A percentile compares a stretch with the other conserved stretches of the same genome.
Conservation (phyloP, 2,888 invertebrate genomes). For the Platynereis dumerilii region DNA sequence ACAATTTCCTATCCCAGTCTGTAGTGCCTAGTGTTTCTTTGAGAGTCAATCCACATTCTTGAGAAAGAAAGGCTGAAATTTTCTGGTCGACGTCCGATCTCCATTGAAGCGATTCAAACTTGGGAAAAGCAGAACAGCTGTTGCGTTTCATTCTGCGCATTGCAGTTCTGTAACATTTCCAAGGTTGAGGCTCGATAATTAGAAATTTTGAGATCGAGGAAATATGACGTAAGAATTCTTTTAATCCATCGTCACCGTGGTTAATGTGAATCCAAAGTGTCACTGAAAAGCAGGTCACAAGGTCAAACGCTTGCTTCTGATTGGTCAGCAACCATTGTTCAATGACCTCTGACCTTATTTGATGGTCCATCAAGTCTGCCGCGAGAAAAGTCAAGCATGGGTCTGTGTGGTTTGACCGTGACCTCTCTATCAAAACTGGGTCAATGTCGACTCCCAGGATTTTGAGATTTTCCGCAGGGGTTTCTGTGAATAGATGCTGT, state of each 20-base stretch:
- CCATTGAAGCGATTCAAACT: slow-evolving; percentile 70
- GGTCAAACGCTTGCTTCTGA: slow-evolving; percentile 21
- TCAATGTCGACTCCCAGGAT: slow-evolving; percentile 81
- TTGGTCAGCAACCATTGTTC: slow-evolving; percentile 17
- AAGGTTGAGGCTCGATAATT: slow-evolving; percentile 82
- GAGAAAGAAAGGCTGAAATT: slow-evolving; percentile 69
- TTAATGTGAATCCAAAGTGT: slow-evolving; percentile 93
- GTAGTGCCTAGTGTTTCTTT: slow-evolving; percentile 35
- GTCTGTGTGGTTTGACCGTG: slow-evolving; percentile 58
- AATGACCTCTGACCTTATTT: slow-evolving; percentile 69
- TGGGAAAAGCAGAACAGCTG: slow-evolving; percentile 70
- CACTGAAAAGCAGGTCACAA: slow-evolving; percentile 78
- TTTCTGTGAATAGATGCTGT: slow-evolving; percentile 56
- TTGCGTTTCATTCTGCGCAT: slow-evolving; percentile 74
- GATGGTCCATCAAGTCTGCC: slow-evolving; percentile 53
- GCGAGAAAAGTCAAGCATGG: slow-evolving; percentile 23
- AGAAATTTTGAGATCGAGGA: slow-evolving; percentile 69
- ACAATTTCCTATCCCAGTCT: slow-evolving; percentile 35
- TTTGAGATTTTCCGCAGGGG: slow-evolving; percentile 48
- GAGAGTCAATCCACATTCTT: slow-evolving; percentile 53
- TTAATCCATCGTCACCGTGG: slow-evolving; percentile 77
- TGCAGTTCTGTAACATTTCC: slow-evolving; percentile 83
- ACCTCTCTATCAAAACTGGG: slow-evolving; percentile 73
- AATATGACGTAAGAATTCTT: slow-evolving; percentile 70
- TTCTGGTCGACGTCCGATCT: slow-evolving; percentile 71